Evolutionary conservation across 2,113 vertebrate species (phyloP).

Genomic region (Mus musculus): DNA sequence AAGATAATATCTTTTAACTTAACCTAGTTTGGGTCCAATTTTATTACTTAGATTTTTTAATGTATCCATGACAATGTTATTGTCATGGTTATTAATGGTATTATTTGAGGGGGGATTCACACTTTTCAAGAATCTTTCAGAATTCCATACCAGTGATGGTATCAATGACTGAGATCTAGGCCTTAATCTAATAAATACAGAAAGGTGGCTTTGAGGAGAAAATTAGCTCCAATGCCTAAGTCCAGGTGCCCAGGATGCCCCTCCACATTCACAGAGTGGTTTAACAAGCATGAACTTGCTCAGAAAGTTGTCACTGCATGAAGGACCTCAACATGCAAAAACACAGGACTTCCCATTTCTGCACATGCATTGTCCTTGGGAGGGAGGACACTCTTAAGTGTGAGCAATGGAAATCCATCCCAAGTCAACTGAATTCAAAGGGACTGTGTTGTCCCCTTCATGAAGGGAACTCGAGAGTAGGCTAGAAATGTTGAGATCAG

Average conservation of each 20-base stretch:
- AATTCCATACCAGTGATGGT: neutral
- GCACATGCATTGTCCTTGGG: neutral
- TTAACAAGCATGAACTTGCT: neutral
- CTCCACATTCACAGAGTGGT: neutral
- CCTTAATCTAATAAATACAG: neutral
- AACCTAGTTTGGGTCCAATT: neutral
- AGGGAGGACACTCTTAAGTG: neutral
- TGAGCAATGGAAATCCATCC: neutral
- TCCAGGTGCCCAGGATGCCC: neutral
- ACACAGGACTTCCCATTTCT: neutral
- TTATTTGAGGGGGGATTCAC: slow-evolving; percentile 14
- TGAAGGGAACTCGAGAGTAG: neutral
- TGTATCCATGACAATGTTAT: neutral
- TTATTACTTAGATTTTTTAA: neutral
- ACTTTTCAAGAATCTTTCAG: neutral
- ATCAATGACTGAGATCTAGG: neutral
- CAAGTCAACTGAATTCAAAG: slow-evolving; percentile 28
- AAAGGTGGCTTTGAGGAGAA: neutral
- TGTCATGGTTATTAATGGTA: neutral
- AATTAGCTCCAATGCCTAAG: neutral
- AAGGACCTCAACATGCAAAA: neutral
- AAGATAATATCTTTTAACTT: neutral
- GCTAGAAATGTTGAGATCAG: neutral
- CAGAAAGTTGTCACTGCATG: neutral
- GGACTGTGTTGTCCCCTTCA: neutral